These are phyloP conservation scores for Manis pentadactyla DNA, from an alignment of 2,797 vertebrate species.

Conservation along the genomic window DNA sequence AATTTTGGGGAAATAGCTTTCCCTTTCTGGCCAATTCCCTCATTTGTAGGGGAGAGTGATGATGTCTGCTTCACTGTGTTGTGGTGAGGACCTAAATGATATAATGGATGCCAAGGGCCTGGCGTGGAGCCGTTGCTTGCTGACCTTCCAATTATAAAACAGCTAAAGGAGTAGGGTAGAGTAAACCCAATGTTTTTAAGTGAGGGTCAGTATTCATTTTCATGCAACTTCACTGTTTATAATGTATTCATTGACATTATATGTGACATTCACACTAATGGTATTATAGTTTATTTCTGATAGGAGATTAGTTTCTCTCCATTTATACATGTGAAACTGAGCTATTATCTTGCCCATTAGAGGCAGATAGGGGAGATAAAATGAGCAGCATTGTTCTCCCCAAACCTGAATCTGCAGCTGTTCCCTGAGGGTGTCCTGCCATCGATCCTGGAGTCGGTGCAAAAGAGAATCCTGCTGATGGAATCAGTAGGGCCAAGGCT, in stretches of 20 bases:
- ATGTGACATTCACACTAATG: neutral
- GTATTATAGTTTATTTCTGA: neutral
- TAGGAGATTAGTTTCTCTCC: neutral
- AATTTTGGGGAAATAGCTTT: neutral
- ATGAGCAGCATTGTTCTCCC: neutral
- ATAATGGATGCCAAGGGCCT: neutral
- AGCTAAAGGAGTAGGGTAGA: neutral
- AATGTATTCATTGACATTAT: neutral
- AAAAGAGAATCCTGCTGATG: neutral
- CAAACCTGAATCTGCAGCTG: neutral
- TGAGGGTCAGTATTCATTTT: constrained; percentile 27
- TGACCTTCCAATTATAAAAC: neutral
- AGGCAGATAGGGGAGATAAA: constrained; percentile 22
- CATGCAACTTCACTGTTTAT: neutral
- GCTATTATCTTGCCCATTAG: neutral
- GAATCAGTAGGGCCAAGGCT: neutral
- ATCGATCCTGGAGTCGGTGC: neutral
- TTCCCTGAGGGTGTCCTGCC: neutral
- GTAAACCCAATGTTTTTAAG: neutral
- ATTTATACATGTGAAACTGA: neutral
- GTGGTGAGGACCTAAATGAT: neutral
- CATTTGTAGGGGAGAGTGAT: neutral
- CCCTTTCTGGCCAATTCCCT: neutral
- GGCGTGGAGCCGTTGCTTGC: neutral
- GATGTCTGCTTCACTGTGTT: neutral